These are phyloP conservation scores for Sylvicapra grimmia DNA, from an alignment of 2,113 vertebrate species.

Conservation along the genomic window DNA sequence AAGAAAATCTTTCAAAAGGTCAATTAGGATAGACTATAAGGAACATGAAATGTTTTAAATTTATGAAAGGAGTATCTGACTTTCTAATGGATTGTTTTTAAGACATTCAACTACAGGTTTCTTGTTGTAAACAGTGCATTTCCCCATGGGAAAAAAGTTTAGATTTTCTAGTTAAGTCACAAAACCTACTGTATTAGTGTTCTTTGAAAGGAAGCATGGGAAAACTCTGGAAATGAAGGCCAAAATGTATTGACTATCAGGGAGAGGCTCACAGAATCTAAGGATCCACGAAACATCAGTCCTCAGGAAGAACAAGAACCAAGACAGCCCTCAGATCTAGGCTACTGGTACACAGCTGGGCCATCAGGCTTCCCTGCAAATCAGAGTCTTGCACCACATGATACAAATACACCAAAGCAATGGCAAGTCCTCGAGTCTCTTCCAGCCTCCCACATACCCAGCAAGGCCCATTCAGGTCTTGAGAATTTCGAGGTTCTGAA, in stretches of 20 bases:
- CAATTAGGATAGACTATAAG: neutral
- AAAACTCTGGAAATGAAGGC: neutral
- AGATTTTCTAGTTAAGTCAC: neutral
- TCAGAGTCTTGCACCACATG: neutral
- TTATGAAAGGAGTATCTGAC: neutral
- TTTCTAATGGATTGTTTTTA: neutral
- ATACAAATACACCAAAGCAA: neutral
- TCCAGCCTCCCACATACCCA: neutral
- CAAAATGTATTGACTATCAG: neutral
- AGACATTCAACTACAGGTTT: neutral
- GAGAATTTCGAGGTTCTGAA: neutral
- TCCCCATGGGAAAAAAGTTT: neutral
- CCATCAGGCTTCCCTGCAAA: neutral
- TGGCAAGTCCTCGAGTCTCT: neutral
- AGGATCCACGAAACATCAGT: neutral
- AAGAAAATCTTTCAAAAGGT: neutral
- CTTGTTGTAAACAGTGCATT: neutral
- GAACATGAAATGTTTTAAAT: neutral
- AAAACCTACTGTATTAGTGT: neutral
- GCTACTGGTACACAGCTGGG: neutral
- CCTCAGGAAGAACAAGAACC: neutral
- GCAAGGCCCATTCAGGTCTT: neutral
- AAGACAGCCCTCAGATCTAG: neutral
- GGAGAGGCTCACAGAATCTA: neutral
- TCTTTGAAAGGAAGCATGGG: neutral